A percentile compares a stretch with the other conserved stretches of the same genome.
These are phyloP conservation scores for Dynastes grantii DNA, from an alignment of 2,888 invertebrate genomes.

Conservation along the genomic window DNA sequence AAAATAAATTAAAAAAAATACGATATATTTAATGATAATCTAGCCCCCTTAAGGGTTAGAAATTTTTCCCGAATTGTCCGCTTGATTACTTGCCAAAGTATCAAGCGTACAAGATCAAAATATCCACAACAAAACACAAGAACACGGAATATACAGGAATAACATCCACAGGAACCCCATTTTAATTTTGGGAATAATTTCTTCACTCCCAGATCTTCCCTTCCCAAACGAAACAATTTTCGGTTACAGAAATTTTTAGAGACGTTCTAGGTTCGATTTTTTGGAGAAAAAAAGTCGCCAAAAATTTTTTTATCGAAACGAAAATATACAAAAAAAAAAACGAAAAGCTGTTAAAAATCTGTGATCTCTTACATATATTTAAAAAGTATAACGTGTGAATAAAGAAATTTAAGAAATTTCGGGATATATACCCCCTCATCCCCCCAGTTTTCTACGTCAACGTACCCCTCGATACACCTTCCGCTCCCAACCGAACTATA, in stretches of 20 bases:
- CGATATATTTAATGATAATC: conserved; percentile 18
- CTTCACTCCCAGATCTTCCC: too few species aligned
- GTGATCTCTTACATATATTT: conserved; percentile 63
- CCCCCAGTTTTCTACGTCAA: neutral
- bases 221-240: conserved; percentile 9
- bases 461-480: too few species aligned
- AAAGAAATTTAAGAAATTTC: conserved; percentile 32
- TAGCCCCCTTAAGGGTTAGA: conserved; percentile 14
- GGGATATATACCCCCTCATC: conserved; percentile 12
- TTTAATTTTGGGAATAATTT: neutral
- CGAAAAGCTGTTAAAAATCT: conserved; percentile 61
- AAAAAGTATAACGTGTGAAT: conserved; percentile 27
- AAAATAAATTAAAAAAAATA: conserved; percentile 10
- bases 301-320: conserved; percentile 22
- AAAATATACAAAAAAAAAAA: conserved; percentile 33
- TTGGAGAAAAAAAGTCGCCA: conserved; percentile 14
- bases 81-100: neutral
- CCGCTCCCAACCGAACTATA: too few species aligned
- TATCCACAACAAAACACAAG: conserved; percentile 22
- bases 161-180: neutral
- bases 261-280: conserved; percentile 31
- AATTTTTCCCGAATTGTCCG: conserved; percentile 39
- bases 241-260: conserved; percentile 42
- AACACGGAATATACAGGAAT: conserved; percentile 7
- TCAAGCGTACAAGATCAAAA: conserved; percentile 21